Evolutionary conservation across 2,888 invertebrate species (phyloP), one percentile per base, ranked within the genome.

Genomic region (Autographa pulchrina): DNA sequence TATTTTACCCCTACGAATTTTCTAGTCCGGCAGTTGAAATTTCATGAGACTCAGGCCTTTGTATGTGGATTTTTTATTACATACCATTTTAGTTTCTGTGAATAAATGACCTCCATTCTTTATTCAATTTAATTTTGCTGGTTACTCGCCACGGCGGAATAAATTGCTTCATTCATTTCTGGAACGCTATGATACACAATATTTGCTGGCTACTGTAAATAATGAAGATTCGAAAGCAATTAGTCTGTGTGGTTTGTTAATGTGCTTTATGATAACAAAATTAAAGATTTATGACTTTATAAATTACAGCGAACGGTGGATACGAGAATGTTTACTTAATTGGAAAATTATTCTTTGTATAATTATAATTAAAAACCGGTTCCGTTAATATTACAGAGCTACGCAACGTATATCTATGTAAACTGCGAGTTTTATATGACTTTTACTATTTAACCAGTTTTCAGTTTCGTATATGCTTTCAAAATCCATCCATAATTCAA

Each of bases 1-100:
- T 93, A 95, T 94, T 95, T 94, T 93, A 93, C 89, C 87, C 86
- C 86, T 88, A 90, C 91, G 89, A 92, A 92, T 92, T 94, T 92
- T 89, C 90, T 90, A 88, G 86, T 83, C 80, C 90, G 87, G 58
- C 91, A 92, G 92, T 92, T 92, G 92, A 92, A 92, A 91, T 90
- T 88, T 92, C 85, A 88, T 89, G 90, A 88, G 86, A 84, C 86
- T 85, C 83, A 83, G 85, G 87, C 90, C 89, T 90, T 93, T 91
- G 89, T 91, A 81, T 88, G 86, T 81, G 86, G 87, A 85, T 88
- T 92, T 93, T 92, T 93, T 93, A 91, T 92, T 88, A 85, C 89
- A 81, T 79, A 85, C 91, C 91, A 88, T 92, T 93, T 92, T 90
- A 91, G 88, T 91, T 89, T 78, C 83, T 85, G 83, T 85, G 87